Base-by-base conservation (phyloP, 1,140 invertebrate species). In the Macrostomum lignano region DNA sequence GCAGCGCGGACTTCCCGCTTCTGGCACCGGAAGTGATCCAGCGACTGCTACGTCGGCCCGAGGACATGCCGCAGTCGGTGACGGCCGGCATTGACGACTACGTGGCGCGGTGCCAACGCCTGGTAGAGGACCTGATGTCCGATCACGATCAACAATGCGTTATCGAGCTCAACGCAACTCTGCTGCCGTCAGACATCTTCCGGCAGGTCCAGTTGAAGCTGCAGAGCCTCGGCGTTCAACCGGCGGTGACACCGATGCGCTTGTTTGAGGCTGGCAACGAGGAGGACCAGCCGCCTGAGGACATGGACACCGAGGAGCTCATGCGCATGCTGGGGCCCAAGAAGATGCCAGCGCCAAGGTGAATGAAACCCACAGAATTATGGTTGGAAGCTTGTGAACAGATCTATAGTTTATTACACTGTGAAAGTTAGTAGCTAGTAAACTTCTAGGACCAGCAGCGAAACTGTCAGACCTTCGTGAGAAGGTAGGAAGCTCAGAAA, bases 141-240 rank as follows among this genome's bases (percentile, higher is more conserved):
- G 51, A 54, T 37, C 51, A 55, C 43, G 46, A 52, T 28, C 52
- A 54, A 25, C 49, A 55, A 33, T 48, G 44, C 37, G 30, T 56
- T 3, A 43, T 57, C 17, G 52, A 58, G 35, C 36, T 58, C 33
- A 53, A 58, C 43, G 46, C 39, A n/a, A n/a, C 7, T 30, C 13
- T 30, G 11, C 11, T 7, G n/a, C n/a, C n/a, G n/a, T n/a, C n/a
- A n/a, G n/a, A n/a, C n/a, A n/a, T n/a, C n/a, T n/a, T n/a, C 3
- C 35, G 55, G 49, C 51, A 58, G 46, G 35, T 55, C 15, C 36
- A 55, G 36, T 36, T 42, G 9, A 39, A 45, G 13, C 42, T 58
- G 14, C 41, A 44, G 26, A 48, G 47, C 32, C 56, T 55, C 44
- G 45, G 45, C 3, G 33, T 56, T 25, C 30, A 46, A 17, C 47